A percentile compares a stretch with the other conserved stretches of the same genome.
Evolutionary conservation across 1,140 invertebrate genomes (phyloP).

Genomic region (Bombyx mandarina): DNA sequence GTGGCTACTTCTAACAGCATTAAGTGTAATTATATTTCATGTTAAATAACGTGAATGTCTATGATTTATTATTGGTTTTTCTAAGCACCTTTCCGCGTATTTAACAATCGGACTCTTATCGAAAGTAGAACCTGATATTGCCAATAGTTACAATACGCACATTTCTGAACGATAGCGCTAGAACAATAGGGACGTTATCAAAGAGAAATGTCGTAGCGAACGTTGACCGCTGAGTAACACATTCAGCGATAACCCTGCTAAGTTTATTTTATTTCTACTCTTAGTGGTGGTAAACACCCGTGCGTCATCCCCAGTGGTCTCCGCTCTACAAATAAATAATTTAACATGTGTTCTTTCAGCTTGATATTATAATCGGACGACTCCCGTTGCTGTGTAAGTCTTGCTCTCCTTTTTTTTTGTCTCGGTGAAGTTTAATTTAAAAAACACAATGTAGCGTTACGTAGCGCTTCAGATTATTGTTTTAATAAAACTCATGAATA

Average conservation of each 20-base stretch:
- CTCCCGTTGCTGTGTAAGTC: not conserved
- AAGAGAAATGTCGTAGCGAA: constrained; percentile 33
- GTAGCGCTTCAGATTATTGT: too few species aligned
- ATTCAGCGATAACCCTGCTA: constrained; percentile 41
- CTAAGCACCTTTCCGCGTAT: constrained; percentile 1
- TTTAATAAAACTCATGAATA: too few species aligned
- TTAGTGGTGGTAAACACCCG: constrained; percentile 55
- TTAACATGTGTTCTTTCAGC: constrained; percentile 25
- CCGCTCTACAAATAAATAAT: constrained; percentile 45
- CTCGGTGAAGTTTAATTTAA: too few species aligned
- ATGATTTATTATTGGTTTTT: not conserved
- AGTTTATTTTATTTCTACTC: constrained; percentile 51
- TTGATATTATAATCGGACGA: constrained; percentile 10
- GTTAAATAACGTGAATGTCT: too few species aligned
- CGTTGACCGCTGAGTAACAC: constrained; percentile 42
- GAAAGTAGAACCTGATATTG: constrained; percentile 12
- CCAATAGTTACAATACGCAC: constrained; percentile 18
- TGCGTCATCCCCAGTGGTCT: constrained; percentile 55
- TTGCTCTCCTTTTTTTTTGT: too few species aligned
- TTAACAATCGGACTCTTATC: constrained; percentile 1
- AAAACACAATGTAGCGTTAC: too few species aligned
- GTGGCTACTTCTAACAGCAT: too few species aligned
- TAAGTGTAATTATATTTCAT: too few species aligned
- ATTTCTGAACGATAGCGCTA: constrained; percentile 18
- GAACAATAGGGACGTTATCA: constrained; percentile 49